Base-by-base conservation (phyloP, 1,140 invertebrate species). In the Drosophila tsacasi region DNA sequence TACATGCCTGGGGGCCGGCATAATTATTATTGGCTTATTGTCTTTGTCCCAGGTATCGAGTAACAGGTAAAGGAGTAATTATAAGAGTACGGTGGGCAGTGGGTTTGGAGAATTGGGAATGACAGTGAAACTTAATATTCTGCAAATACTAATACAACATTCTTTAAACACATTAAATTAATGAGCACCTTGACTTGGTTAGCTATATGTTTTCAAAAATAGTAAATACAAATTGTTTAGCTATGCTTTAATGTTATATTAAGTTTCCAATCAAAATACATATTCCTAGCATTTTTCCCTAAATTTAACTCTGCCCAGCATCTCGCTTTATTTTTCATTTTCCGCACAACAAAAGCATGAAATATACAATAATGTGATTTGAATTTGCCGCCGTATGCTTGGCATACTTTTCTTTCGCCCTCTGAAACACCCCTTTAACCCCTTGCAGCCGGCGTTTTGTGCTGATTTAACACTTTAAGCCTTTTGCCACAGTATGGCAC, bases 391-490 rank as follows among this genome's bases (percentile, higher is more conserved):
- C 69, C 69, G 54, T 60, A 42, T 72, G 69, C 67, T 40, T 72
- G 54, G 25, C 54, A 58, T 46, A 50, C 52, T 73, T 72, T 72
- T 19, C 13, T 21, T 21, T 39, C 39, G 21, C 55, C 66, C 55
- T 30, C 30, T 58, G 37, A 27, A 19, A 23, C 12, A 35, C 42
- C 42, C 35, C 42, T 5, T 39, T 68, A 64, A 44, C 77, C 49
- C 42, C 65, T 23, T 47, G 46, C 44, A 50, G 63, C 39, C 69
- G 44, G 49, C 67, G 46, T 80, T 87, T 75, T 81, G 68, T 81
- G 84, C 81, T 89, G 77, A 89, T 64, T 83, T 81, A 83, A 83
- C 73, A 83, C 84, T 89, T 89, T 89, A 87, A 89, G 73, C 65
- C 61, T 66, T 64, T 67, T 69, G 73, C 66, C 74, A 78, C 68